These are phyloP conservation scores for Sebastes dallii DNA, from an alignment of 2,797 vertebrate genomes.

Conservation along the genomic window DNA sequence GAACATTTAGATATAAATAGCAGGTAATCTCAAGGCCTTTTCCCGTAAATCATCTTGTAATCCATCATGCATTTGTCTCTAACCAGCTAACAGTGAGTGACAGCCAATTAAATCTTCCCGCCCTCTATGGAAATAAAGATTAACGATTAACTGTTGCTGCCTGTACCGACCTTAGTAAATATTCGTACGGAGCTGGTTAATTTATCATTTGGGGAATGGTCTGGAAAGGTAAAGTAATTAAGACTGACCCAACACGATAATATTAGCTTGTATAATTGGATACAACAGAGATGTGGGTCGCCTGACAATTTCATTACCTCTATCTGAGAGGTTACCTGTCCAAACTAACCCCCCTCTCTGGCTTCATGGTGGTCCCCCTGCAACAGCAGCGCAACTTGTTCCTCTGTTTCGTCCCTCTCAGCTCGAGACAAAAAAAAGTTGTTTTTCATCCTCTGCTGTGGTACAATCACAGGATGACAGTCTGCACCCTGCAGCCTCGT, in stretches of 20 bases:
- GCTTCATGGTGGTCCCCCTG: background rate
- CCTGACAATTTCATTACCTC: slow-evolving; percentile 12
- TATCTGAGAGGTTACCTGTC: background rate
- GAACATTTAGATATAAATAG: background rate
- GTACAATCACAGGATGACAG: background rate
- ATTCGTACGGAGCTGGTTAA: background rate
- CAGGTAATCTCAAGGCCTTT: background rate
- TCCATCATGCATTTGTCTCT: background rate
- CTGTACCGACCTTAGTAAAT: background rate
- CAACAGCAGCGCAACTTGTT: background rate
- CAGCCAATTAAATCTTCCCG: slow-evolving; percentile 19
- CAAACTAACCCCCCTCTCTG: background rate
- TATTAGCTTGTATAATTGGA: slow-evolving; percentile 11
- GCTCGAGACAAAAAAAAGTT: background rate
- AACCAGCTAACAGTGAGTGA: background rate
- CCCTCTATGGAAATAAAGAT: slow-evolving; percentile 9
- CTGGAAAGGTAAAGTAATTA: slow-evolving; percentile 21
- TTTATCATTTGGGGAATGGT: background rate
- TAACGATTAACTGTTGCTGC: background rate
- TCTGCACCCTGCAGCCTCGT: background rate
- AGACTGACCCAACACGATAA: slow-evolving; percentile 6
- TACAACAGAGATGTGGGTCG: background rate
- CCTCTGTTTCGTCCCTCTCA: background rate
- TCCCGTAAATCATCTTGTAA: background rate
- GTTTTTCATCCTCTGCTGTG: background rate